Base-by-base conservation (phyloP, 2,888 invertebrate genomes). In the Zele albiditarsus region DNA sequence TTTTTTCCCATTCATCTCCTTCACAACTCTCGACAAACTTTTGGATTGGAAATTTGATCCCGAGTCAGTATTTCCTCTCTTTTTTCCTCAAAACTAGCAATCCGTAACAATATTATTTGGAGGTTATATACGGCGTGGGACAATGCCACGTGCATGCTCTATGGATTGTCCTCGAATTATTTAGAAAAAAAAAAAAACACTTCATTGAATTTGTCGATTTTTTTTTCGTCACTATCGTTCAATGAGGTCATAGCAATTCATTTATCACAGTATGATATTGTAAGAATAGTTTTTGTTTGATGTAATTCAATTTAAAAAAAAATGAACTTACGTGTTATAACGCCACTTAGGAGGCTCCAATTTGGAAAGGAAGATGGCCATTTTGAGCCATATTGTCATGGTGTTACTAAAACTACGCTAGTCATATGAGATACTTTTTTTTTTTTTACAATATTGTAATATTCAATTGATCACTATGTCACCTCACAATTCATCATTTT, bases 341-440 rank as follows among this genome's bases (percentile, higher is more conserved):
- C 93, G 94, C 94, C 94, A 94, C 94, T 93, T 80, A 93, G 94
- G 94, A 94, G 92, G 82, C 84, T 84, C 84, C 85, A 80, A 77
- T 79, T 74, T 73, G 84, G 83, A 88, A 87, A 85, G 84, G 84
- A 87, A 82, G 80, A 78, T 63, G 74, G 71, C 74, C 74, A 76
- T 79, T 53, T 63, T 73, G 69, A 25, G 28, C 6, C 1, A 12
- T 12, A 20, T 20, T 0, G 25, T n/a, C 12, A 14, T 14, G 16
- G n/a, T 4, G 16, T n/a, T 3, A 46, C 4, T 3, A 12, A 4
- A 6, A 58, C 57, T 58, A 0, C 12, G 20, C 27, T 25, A 27
- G 57, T 58, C 57, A 58, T 58, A n/a, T 58, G 57, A 25, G 3
- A 58, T 58, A 58, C 57, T 58, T 4, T 12, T 46, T 23, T 4